These are phyloP conservation scores for Cephonodes hylas DNA, from an alignment of 2,888 invertebrate genomes.

Conservation along the genomic window DNA sequence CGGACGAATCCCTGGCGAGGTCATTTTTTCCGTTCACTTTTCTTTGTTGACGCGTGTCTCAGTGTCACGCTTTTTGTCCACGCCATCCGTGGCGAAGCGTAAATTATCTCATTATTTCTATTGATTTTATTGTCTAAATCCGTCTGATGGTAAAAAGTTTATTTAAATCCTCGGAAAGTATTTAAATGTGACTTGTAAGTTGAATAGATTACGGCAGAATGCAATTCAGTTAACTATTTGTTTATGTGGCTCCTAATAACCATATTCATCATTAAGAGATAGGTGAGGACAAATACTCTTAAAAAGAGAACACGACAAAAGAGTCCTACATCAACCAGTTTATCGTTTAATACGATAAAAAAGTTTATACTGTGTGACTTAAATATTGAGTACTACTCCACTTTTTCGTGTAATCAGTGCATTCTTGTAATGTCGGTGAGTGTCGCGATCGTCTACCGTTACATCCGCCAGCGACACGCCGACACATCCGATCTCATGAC, in stretches of 20 bases:
- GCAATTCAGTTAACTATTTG: no score
- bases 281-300: neutral
- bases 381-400: neutral
- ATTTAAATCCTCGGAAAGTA: constrained; percentile 8
- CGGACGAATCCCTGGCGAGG: constrained; percentile 18
- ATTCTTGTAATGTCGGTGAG: constrained; percentile 21
- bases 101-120: constrained; percentile 60
- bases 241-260: no score
- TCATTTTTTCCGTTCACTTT: constrained; percentile 18
- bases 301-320: no score
- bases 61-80: constrained; percentile 56
- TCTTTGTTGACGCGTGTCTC: constrained; percentile 65
- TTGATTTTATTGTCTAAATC: constrained; percentile 51
- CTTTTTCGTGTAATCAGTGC: constrained; percentile 2
- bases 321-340: no score
- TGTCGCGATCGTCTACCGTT: constrained; percentile 44
- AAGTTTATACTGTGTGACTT: neutral
- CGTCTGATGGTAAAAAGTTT: constrained; percentile 24
- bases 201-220: neutral
- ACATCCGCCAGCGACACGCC: constrained; percentile 36
- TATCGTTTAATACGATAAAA: neutral
- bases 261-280: neutral
- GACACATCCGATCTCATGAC: constrained; percentile 29
- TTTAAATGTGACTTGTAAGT: neutral
- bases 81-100: constrained; percentile 57